phyloP scores from a whole-genome alignment of 1,140 invertebrate genomes.

The Coptotermes formosanus region DNA sequence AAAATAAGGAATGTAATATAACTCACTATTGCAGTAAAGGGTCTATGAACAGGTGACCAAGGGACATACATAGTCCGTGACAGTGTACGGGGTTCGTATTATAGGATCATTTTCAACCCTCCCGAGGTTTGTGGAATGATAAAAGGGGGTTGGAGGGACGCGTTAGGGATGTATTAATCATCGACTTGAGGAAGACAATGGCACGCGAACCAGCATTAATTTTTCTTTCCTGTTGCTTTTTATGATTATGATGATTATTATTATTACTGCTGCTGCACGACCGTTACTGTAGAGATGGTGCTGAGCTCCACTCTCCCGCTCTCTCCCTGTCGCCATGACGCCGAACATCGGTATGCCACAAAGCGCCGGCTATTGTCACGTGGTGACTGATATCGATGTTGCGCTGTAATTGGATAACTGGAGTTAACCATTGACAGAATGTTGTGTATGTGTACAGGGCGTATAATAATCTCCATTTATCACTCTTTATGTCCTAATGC shows the following conservation, averaged over 20 bases:
- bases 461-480: background rate
- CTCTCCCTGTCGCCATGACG: background rate
- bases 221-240: slow-evolving; percentile 8
- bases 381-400: slow-evolving; percentile 6
- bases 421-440: slow-evolving; percentile 6
- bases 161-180: slow-evolving; percentile 9
- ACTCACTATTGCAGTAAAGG: background rate
- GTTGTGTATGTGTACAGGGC: background rate
- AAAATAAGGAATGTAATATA: background rate
- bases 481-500: background rate
- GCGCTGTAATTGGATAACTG: slow-evolving; percentile 11
- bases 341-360: background rate
- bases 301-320: background rate
- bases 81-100: background rate
- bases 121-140: slow-evolving; percentile 8
- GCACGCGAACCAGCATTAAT: background rate
- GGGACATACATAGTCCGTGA: slow-evolving; percentile 13
- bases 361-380: background rate
- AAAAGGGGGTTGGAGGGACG: background rate
- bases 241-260: background rate
- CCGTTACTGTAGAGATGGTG: background rate
- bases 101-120: slow-evolving; percentile 16
- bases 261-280: background rate
- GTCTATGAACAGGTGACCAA: background rate
- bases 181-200: slow-evolving; percentile 10